Evolutionary conservation across 2,888 invertebrate genomes (phyloP), one percentile per base, ranked within the genome.

Genomic region (Agonopterix arenella): DNA sequence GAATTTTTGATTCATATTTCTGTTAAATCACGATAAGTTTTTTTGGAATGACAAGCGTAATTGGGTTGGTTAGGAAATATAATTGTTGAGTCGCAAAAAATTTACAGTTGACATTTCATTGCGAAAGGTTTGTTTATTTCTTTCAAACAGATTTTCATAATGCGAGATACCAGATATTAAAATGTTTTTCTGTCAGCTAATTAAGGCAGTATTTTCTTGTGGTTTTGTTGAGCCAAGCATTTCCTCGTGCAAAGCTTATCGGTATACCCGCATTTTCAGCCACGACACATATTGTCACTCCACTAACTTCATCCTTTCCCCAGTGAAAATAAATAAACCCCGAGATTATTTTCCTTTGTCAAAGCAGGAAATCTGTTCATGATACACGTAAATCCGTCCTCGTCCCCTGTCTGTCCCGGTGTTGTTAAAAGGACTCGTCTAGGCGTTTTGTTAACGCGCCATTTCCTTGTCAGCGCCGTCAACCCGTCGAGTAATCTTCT

Each of bases 321-420:
- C 63, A 65, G 64, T 68, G 68, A 66, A 72, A 73, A 74, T 73
- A 76, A 77, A 77, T 76, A 77, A 75, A 76, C 72, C 72, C 67
- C 65, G 58, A 68, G 68, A 70, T 74, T 73, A 77, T 76, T 80
- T 82, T 76, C 79, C 76, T 84, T 82, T 83, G 80, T 82, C 76
- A 74, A 70, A 70, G 76, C 77, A 78, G 83, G 83, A 84, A 84
- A 84, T 84, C 82, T 84, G 83, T 82, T 78, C 78, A 73, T 84
- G 84, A 84, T 84, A 84, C 81, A 77, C 74, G 81, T 82, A 83
- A 84, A 84, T 84, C 84, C 82, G 73, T 80, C 78, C 74, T 67
- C 79, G 80, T 80, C 84, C 84, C 83, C 76, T 83, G 84, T 84
- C 82, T 75, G 80, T 80, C 76, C 73, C 71, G 69, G 74, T 73